These are phyloP conservation scores for Leuciscus waleckii DNA, from an alignment of 2,797 vertebrate species.

Conservation along the genomic window DNA sequence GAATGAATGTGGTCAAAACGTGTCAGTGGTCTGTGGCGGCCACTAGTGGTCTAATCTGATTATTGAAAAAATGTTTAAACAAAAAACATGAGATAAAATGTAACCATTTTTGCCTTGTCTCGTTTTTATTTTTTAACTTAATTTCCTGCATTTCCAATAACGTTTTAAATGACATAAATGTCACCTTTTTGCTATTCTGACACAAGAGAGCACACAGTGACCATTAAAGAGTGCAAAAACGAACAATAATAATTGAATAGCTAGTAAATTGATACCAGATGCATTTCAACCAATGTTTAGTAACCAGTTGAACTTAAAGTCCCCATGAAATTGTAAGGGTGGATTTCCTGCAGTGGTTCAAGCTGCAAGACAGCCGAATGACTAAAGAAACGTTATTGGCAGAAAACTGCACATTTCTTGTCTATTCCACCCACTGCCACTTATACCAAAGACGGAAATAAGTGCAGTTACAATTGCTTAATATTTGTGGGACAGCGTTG, in stretches of 20 bases:
- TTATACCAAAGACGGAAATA: too few relatives aligned
- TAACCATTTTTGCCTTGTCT: background rate
- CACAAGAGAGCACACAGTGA: background rate
- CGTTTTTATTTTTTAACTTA: background rate
- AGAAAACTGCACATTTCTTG: too few relatives aligned
- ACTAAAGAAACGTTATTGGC: too few relatives aligned
- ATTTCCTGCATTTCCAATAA: background rate
- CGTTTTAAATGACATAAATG: background rate
- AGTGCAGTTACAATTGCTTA: too few relatives aligned
- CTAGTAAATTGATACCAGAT: background rate
- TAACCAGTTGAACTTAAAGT: background rate
- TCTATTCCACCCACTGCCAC: too few relatives aligned
- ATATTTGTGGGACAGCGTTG: too few relatives aligned
- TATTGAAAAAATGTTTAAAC: background rate
- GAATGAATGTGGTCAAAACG: background rate
- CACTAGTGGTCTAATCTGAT: background rate
- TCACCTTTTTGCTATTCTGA: background rate
- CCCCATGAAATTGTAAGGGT: too few relatives aligned
- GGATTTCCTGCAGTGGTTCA: too few relatives aligned
- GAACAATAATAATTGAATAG: background rate
- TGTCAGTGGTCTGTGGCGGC: background rate
- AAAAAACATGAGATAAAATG: background rate
- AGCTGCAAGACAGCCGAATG: too few relatives aligned
- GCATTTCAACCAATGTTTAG: background rate
- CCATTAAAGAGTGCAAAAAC: background rate